phyloP scores from a whole-genome alignment of 2,113 vertebrate genomes.

The Hippocampus zosterae region DNA sequence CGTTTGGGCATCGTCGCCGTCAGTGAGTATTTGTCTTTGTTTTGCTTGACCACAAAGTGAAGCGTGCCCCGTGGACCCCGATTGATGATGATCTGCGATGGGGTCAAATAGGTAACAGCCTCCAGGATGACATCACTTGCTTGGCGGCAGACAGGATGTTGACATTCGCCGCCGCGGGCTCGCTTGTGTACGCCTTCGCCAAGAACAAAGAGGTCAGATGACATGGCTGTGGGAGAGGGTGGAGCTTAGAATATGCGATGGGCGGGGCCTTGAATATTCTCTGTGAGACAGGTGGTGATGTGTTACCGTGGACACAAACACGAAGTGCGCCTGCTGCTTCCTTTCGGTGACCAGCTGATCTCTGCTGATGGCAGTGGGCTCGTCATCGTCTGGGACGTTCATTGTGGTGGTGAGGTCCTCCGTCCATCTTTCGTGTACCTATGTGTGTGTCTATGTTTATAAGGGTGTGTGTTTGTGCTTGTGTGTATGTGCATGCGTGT shows the following conservation, averaged over 20 bases:
- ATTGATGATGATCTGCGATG: constrained; percentile 24
- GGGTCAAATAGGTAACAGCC: constrained; percentile 81
- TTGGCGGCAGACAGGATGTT: constrained; percentile 88
- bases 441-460: too few relatives aligned
- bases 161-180: constrained; percentile 82
- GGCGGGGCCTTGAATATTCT: neutral
- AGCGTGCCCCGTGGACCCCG: constrained; percentile 3
- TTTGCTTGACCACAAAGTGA: neutral
- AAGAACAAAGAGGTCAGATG: constrained; percentile 73
- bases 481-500: neutral
- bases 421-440: too few relatives aligned
- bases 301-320: constrained; percentile 82
- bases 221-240: neutral
- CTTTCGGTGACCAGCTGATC: constrained; percentile 91
- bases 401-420: constrained; percentile 51
- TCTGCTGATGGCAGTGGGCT: constrained; percentile 82
- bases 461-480: neutral
- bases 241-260: neutral
- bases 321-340: constrained; percentile 83
- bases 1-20: constrained; percentile 88
- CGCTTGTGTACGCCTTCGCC: constrained; percentile 81
- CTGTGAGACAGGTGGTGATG: constrained; percentile 78
- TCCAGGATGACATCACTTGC: constrained; percentile 83
- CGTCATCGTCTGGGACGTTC: constrained; percentile 88
- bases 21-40: constrained; percentile 79